Evolutionary conservation across 2,888 invertebrate genomes (phyloP).

Genomic region (Andrena bicolor): DNA sequence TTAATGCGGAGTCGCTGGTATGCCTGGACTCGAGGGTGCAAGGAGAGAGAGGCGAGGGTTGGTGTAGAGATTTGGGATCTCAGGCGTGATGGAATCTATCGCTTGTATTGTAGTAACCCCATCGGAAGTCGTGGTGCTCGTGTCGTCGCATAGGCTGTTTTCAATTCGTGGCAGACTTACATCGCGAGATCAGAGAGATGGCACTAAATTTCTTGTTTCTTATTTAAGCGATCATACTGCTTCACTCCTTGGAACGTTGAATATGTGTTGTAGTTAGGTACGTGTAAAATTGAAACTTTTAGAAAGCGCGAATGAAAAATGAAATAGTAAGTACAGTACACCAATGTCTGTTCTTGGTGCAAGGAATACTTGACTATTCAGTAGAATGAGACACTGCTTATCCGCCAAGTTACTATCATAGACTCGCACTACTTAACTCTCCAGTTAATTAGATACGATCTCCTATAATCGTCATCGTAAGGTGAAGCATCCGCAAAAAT

Average conservation of each 20-base stretch:
- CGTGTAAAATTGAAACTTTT: no score
- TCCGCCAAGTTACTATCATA: no score
- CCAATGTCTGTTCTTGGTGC: no score
- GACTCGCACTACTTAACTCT: neutral
- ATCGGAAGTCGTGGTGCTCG: neutral
- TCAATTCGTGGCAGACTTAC: neutral
- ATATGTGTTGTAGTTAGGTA: no score
- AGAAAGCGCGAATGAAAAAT: no score
- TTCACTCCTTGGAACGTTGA: no score
- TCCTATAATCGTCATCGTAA: slow-evolving; percentile 25
- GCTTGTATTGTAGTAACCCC: slow-evolving; percentile 10
- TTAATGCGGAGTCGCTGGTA: neutral
- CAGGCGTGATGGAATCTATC: slow-evolving; percentile 37
- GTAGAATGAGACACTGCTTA: no score
- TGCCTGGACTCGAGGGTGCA: neutral
- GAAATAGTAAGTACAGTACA: no score
- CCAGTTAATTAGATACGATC: neutral
- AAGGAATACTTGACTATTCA: no score
- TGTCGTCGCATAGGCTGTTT: neutral
- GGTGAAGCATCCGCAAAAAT: slow-evolving; percentile 41
- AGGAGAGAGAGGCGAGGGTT: neutral
- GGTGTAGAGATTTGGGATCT: slow-evolving; percentile 9
- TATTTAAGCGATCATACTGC: no score
- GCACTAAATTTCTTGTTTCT: neutral
- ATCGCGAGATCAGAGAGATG: no score